Evolutionary conservation across 2,797 vertebrate species (phyloP).

Genomic region (Phrynocephalus forsythii): DNA sequence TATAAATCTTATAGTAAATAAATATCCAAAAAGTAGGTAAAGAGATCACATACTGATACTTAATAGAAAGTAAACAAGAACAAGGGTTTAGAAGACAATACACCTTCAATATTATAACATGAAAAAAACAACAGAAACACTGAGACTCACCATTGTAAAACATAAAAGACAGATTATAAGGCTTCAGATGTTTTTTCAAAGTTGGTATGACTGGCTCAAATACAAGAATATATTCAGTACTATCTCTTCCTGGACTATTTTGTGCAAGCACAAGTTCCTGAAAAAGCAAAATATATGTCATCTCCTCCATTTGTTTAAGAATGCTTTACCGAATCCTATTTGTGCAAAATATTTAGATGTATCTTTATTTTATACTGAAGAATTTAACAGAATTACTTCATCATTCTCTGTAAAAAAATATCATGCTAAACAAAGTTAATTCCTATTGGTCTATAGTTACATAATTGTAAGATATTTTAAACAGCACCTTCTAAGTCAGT

Average conservation of each 20-base stretch:
- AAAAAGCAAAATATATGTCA: slow-evolving; percentile 52
- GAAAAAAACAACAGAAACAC: slow-evolving; percentile 15
- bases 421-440: not conserved
- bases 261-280: slow-evolving; percentile 88
- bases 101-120: not conserved
- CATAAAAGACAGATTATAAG: slow-evolving; percentile 86
- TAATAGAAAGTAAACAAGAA: not conserved
- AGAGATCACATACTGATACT: slow-evolving; percentile 1
- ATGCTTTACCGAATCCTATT: not conserved
- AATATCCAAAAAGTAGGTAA: slow-evolving; percentile 18
- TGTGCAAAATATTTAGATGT: not conserved
- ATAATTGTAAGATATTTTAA: slow-evolving; percentile 34
- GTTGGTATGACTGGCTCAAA: slow-evolving; percentile 81
- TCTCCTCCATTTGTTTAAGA: not conserved
- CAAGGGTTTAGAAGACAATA: slow-evolving; percentile 7
- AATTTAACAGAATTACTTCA: not conserved
- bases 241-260: slow-evolving; percentile 89
- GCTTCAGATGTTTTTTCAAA: slow-evolving; percentile 70
- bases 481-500: not conserved
- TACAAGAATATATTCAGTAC: slow-evolving; percentile 83
- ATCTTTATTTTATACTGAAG: not conserved
- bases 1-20: not conserved
- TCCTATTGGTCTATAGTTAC: slow-evolving; percentile 1
- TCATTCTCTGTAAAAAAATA: not conserved
- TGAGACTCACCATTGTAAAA: slow-evolving; percentile 89